These are phyloP conservation scores for Pocillopora verrucosa DNA, from an alignment of 64 coral and sea anemone genomes.

Conservation along the genomic window DNA sequence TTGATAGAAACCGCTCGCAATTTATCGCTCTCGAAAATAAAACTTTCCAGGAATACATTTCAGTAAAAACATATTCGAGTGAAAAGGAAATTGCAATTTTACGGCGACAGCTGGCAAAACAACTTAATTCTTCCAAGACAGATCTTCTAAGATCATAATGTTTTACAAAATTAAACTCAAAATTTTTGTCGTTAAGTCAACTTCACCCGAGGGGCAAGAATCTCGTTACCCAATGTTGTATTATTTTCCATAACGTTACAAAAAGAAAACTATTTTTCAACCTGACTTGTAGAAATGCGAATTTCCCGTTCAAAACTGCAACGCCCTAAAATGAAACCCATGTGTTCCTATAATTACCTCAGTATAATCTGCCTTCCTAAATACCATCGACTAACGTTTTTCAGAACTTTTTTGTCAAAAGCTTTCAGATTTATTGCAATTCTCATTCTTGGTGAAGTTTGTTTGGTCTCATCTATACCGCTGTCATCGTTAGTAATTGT, in stretches of 20 bases:
- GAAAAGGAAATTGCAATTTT: slow-evolving; percentile 39
- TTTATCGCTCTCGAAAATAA: neutral
- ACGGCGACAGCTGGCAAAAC: slow-evolving; percentile 30
- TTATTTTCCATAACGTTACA: neutral
- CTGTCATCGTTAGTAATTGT: slow-evolving; percentile 26
- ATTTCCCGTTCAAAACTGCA: neutral
- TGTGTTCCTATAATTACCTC: neutral
- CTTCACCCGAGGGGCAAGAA: neutral
- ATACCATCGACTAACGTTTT: neutral
- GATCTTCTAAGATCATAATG: slow-evolving; percentile 34
- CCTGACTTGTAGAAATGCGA: neutral
- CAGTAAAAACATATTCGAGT: neutral
- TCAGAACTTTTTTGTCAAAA: neutral
- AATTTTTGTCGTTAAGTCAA: slow-evolving; percentile 10
- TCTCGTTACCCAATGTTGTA: neutral
- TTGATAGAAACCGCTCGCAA: neutral
- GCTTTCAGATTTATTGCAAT: neutral
- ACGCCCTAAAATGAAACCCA: neutral
- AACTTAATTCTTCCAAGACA: slow-evolving; percentile 22
- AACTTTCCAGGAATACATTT: neutral
- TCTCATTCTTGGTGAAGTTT: neutral
- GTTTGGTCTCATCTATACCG: neutral
- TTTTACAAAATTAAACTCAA: slow-evolving; percentile 21
- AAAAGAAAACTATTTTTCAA: neutral
- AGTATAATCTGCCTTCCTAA: neutral